A percentile compares a stretch with the other conserved stretches of the same genome.
phyloP scores from a whole-genome alignment of 2,113 vertebrate genomes.

The Acinonyx jubatus region DNA sequence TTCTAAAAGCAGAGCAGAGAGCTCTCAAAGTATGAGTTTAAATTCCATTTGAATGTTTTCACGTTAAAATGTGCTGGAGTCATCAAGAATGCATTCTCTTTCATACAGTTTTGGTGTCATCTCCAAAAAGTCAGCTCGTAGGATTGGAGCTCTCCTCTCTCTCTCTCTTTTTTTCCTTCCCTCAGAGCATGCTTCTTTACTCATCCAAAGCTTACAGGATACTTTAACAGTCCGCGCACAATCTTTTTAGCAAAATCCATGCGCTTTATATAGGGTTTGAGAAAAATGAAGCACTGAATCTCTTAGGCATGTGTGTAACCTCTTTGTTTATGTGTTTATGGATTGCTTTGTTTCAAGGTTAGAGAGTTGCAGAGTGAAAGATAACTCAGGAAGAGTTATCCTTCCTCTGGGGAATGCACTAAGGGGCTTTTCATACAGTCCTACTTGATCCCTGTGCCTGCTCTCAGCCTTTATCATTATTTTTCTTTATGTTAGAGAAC shows the following conservation, averaged over 20 bases:
- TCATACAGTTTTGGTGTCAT: neutral
- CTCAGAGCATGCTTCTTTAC: neutral
- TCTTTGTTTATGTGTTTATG: constrained; percentile 10
- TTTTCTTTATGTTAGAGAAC: neutral
- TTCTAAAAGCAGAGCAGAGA: neutral
- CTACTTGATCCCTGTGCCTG: neutral
- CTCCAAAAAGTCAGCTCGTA: neutral
- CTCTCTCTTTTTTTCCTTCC: neutral
- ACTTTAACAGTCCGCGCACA: neutral
- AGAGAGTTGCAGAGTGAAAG: neutral
- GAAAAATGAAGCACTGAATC: neutral
- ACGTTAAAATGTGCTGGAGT: constrained; percentile 11
- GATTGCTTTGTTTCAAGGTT: constrained; percentile 1
- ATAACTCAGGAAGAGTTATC: neutral
- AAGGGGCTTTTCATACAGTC: neutral
- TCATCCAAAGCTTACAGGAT: constrained; percentile 11
- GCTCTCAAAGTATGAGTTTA: neutral
- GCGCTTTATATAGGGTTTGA: neutral
- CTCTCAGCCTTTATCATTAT: neutral
- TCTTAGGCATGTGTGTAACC: neutral
- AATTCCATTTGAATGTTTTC: constrained; percentile 5
- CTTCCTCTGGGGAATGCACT: neutral
- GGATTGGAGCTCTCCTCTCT: neutral
- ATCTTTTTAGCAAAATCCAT: neutral
- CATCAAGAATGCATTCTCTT: constrained; percentile 9